phyloP scores from a whole-genome alignment of 2,797 vertebrate genomes.

The Menidia menidia region DNA sequence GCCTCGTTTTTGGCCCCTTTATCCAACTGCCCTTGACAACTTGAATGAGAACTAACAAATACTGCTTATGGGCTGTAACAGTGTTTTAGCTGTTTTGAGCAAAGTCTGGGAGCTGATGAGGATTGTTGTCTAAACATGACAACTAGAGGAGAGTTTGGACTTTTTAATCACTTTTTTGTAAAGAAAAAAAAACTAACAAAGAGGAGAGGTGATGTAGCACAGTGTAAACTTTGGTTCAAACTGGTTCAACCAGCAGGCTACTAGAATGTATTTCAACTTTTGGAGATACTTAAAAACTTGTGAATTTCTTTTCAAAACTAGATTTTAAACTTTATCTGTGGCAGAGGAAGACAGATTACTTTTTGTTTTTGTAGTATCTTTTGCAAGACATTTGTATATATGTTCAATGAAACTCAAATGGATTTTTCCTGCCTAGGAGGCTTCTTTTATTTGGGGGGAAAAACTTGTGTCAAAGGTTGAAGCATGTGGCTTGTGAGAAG shows the following conservation, averaged over 20 bases:
- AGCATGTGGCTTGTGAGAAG: constrained; percentile 81
- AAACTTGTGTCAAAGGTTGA: constrained; percentile 65
- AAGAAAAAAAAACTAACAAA: constrained; percentile 17
- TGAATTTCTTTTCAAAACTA: constrained; percentile 62
- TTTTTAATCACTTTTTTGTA: constrained; percentile 52
- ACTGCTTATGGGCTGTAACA: constrained; percentile 81
- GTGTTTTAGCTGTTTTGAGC: constrained; percentile 72
- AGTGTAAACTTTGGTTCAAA: constrained; percentile 64
- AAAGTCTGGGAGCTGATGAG: constrained; percentile 53
- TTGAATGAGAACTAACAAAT: constrained; percentile 82
- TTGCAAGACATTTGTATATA: constrained; percentile 54
- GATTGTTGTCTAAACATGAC: constrained; percentile 62
- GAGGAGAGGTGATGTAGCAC: constrained; percentile 78
- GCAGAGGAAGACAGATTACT: constrained; percentile 45
- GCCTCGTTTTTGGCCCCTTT: constrained; percentile 70
- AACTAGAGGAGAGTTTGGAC: constrained; percentile 58
- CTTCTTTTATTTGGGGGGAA: constrained; percentile 36
- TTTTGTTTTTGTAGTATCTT: constrained; percentile 48
- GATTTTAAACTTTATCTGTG: constrained; percentile 59
- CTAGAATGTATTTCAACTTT: constrained; percentile 71
- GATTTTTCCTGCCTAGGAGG: constrained; percentile 45
- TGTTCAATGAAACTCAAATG: constrained; percentile 41
- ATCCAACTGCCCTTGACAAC: constrained; percentile 71
- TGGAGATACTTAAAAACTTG: constrained; percentile 55
- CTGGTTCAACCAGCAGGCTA: constrained; percentile 72